Evolutionary conservation across 1,140 invertebrate genomes (phyloP).

Genomic region (Drosophila biarmipes): DNA sequence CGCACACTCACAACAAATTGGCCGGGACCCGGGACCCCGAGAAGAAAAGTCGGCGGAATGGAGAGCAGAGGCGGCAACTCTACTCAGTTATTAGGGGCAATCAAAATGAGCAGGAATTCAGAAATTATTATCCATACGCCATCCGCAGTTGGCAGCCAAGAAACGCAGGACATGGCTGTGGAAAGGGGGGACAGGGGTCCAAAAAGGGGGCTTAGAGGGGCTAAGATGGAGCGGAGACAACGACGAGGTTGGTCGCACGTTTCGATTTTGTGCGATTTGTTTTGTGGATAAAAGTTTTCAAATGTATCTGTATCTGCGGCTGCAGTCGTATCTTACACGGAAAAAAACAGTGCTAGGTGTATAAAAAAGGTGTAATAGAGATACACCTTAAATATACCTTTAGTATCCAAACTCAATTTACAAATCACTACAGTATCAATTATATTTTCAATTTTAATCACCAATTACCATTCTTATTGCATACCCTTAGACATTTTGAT

Average conservation of each 20-base stretch:
- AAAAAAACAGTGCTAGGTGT: too few relatives aligned
- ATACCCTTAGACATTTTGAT: too few relatives aligned
- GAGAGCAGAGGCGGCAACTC: conserved; percentile 67
- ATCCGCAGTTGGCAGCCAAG: conserved; percentile 52
- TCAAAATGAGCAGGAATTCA: conserved; percentile 82
- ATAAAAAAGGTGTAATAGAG: too few relatives aligned
- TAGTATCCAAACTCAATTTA: too few relatives aligned
- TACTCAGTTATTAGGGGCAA: conserved; percentile 83
- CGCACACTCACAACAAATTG: conserved; percentile 63
- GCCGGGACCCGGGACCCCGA: conserved; percentile 5
- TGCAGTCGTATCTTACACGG: conserved; percentile 20
- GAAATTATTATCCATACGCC: conserved; percentile 80
- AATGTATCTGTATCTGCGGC: conserved; percentile 57
- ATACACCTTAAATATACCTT: too few relatives aligned
- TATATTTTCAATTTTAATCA: too few relatives aligned
- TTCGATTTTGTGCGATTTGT: conserved; percentile 81
- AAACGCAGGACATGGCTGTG: conserved; percentile 58
- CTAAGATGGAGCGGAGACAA: conserved; percentile 19
- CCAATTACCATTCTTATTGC: too few relatives aligned
- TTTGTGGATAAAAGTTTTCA: conserved; percentile 78
- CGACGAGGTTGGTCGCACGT: conserved; percentile 62
- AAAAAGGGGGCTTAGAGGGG: neutral
- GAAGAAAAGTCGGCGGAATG: conserved; percentile 29
- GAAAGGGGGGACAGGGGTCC: neutral
- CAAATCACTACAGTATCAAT: too few relatives aligned